These are phyloP conservation scores for Drosophila hamatofila DNA, from an alignment of 2,888 invertebrate genomes.

Conservation along the genomic window DNA sequence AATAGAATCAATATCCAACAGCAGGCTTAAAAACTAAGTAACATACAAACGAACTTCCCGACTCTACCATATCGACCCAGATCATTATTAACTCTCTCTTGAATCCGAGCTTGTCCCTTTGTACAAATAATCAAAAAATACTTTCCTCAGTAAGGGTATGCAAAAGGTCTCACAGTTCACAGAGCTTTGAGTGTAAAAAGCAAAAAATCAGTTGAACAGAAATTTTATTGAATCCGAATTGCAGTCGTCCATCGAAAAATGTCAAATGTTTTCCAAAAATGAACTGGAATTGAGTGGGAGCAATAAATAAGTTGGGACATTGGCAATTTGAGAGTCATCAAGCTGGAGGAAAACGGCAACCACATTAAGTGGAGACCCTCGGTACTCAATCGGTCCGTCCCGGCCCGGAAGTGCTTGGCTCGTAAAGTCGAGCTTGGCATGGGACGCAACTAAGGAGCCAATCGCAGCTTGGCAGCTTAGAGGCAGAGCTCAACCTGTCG, in stretches of 20 bases:
- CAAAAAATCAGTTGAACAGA: constrained; percentile 30
- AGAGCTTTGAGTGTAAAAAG: constrained; percentile 9
- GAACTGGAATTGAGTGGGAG: constrained; percentile 17
- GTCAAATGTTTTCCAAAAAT: constrained; percentile 40
- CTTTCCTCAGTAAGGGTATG: neutral
- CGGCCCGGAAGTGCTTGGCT: constrained; percentile 42
- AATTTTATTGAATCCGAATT: constrained; percentile 65
- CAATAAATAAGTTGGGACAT: constrained; percentile 34
- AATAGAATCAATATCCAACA: neutral
- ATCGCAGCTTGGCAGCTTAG: constrained; percentile 1
- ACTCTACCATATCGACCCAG: neutral
- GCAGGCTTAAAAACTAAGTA: no score
- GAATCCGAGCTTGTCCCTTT: neutral
- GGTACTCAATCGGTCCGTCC: neutral
- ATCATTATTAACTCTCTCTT: neutral
- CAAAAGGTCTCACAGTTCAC: neutral
- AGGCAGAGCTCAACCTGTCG: constrained; percentile 8
- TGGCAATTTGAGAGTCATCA: constrained; percentile 47
- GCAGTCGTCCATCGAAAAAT: constrained; percentile 28
- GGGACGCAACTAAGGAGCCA: constrained; percentile 9
- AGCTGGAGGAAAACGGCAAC: constrained; percentile 26
- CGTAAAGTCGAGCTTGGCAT: constrained; percentile 23
- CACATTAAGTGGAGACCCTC: constrained; percentile 12
- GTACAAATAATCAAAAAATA: neutral
- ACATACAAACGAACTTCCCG: neutral